phyloP scores from a whole-genome alignment of 1,140 invertebrate species.

The Daktulosphaira vitifoliae region DNA sequence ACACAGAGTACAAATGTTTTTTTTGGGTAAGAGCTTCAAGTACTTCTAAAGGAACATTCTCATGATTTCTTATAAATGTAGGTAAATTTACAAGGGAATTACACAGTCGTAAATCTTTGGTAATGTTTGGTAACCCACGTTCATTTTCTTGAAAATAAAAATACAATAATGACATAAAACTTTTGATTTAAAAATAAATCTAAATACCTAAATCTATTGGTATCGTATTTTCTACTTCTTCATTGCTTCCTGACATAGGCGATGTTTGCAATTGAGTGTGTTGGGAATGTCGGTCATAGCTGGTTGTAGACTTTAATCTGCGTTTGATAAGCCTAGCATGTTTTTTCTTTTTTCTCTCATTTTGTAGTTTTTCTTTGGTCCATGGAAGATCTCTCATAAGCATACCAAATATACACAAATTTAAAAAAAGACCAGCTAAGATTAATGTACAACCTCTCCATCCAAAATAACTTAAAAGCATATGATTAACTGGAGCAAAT shows the following conservation, averaged over 20 bases:
- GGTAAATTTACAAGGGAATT: constrained; percentile 56
- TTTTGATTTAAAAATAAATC: no score
- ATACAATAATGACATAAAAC: no score
- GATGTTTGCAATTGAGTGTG: constrained; percentile 44
- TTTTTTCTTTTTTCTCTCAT: constrained; percentile 53
- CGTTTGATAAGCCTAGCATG: constrained; percentile 35
- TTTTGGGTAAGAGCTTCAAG: constrained; percentile 56
- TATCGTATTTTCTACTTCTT: not conserved
- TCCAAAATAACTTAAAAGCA: constrained; percentile 64
- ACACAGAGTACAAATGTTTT: constrained; percentile 57
- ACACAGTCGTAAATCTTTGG: constrained; percentile 31
- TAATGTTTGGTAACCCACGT: not conserved
- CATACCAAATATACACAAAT: constrained; percentile 79
- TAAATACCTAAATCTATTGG: no score
- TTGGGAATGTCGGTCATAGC: constrained; percentile 40
- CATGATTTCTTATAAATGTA: constrained; percentile 59
- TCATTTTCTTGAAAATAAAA: no score
- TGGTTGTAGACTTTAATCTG: constrained; percentile 45
- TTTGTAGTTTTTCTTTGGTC: constrained; percentile 55
- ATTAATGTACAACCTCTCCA: constrained; percentile 81
- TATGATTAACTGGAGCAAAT: constrained; percentile 70
- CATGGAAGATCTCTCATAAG: constrained; percentile 79
- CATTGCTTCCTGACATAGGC: not conserved
- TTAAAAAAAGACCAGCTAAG: constrained; percentile 71
- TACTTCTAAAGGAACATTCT: constrained; percentile 49